Evolutionary conservation across 1,140 invertebrate species (phyloP).

Genomic region (Drosophila nikananu): DNA sequence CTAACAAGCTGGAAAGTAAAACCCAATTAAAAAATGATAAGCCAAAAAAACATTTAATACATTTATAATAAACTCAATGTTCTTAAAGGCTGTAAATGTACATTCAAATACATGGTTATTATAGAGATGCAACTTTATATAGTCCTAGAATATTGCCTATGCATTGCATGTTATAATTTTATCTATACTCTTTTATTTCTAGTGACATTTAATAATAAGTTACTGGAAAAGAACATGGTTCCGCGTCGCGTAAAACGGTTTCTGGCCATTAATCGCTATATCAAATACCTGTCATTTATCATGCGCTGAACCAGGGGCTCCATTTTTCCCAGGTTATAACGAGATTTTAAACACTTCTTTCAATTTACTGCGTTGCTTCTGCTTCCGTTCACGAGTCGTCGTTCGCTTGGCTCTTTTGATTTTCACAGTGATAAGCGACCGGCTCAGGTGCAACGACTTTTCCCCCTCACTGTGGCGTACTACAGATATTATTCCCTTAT

Average conservation of each 20-base stretch:
- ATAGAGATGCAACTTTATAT: background rate
- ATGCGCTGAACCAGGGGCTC: slow-evolving; percentile 24
- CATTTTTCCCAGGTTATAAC: slow-evolving; percentile 51
- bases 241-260: slow-evolving; percentile 30
- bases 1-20: slow-evolving; percentile 6
- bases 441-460: slow-evolving; percentile 58
- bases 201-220: slow-evolving; percentile 10
- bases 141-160: background rate
- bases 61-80: background rate
- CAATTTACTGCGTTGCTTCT: slow-evolving; percentile 34
- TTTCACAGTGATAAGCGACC: slow-evolving; percentile 59
- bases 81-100: background rate
- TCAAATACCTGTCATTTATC: slow-evolving; percentile 50
- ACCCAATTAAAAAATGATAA: slow-evolving; percentile 14
- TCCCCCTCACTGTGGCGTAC: slow-evolving; percentile 35
- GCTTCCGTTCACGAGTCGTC: slow-evolving; percentile 41
- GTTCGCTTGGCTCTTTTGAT: slow-evolving; percentile 38
- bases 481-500: slow-evolving; percentile 12
- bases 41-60: slow-evolving; percentile 7
- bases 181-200: background rate
- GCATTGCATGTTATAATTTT: background rate
- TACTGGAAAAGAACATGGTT: slow-evolving; percentile 1
- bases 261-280: slow-evolving; percentile 49
- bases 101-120: background rate
- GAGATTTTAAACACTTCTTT: slow-evolving; percentile 54